Evolutionary conservation across 2,888 invertebrate genomes (phyloP), one percentile per base, ranked within the genome.

Genomic region (Callyntrura guangdongensis): DNA sequence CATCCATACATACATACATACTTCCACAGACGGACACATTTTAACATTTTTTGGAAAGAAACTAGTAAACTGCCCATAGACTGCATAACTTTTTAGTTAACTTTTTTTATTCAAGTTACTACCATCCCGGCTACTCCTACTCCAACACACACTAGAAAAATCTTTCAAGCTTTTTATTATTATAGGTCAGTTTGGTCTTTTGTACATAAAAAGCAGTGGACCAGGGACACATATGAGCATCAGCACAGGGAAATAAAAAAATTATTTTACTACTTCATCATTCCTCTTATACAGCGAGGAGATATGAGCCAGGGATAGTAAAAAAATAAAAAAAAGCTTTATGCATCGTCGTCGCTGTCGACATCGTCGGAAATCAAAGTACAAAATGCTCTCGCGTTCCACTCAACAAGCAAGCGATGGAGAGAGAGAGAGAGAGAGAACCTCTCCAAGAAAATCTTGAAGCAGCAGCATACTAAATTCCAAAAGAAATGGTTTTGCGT

Each of bases 181-280:
- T 61, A 17, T 61, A 61, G 61, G 61, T 61, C 61, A 61, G 61
- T 61, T 61, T 36, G 36, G 36, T 36, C 36, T 36, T 36, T 6
- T 61, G 20, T 61, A 8, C 61, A 61, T 61, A 61, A 61, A 61
- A 61, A 61, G 61, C 61, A 61, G 61, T 61, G 61, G 20, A 61
- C 61, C 61, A 20, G 61, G 61, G 17, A 61, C 61, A 61, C 36
- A 61, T 9, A 17, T n/a, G n/a, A n/a, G n/a, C n/a, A 36, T 4
- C 14, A 53, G 36, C 36, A 36, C 3, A 36, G 36, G n/a, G 53
- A 53, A 53, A 14, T 14, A 53, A 53, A 53, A 53, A 53, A 14
- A 53, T 53, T 53, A n/a, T 53, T 53, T 53, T 12, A 53, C 53
- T 53, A n/a, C 53, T 53, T 53, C n/a, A 14, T n/a, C n/a, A 14